phyloP scores from a whole-genome alignment of 2,888 invertebrate species.

The Parochlus steinenii region DNA sequence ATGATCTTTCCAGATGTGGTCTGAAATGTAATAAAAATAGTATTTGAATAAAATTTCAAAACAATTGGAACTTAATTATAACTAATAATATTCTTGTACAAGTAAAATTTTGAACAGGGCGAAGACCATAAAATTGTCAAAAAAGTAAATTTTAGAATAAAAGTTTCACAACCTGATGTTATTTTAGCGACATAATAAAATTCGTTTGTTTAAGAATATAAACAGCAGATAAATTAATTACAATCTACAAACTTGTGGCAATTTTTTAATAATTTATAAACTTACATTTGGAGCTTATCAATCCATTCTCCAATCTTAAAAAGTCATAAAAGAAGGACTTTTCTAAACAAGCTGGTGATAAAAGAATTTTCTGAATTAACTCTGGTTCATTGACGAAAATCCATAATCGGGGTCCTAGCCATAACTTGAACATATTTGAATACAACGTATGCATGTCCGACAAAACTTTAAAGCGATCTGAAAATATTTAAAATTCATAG shows the following conservation, averaged over 20 bases:
- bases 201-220: too few relatives aligned
- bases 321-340: constrained; percentile 6
- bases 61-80: not conserved
- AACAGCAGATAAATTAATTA: too few relatives aligned
- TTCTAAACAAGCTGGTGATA: constrained; percentile 3
- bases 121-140: too few relatives aligned
- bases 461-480: constrained; percentile 4
- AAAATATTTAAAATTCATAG: not conserved
- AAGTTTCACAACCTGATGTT: too few relatives aligned
- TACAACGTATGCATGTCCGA: constrained; percentile 1
- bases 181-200: too few relatives aligned
- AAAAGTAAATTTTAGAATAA: too few relatives aligned
- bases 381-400: constrained; percentile 9
- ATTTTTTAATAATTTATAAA: not conserved
- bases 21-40: constrained; percentile 1
- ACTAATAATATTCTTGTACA: not conserved
- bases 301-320: constrained; percentile 7
- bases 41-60: not conserved
- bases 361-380: constrained; percentile 4
- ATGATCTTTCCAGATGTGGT: constrained; percentile 3
- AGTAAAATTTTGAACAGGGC: too few relatives aligned
- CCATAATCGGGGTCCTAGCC: constrained; percentile 7
- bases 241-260: too few relatives aligned
- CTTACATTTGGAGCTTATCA: constrained; percentile 7
- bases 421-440: constrained; percentile 2